Percentiles rank a stretch among this genome's conserved stretches.
Evolutionary conservation across 2,797 vertebrate species (phyloP).

Genomic region (Girardinus metallicus): DNA sequence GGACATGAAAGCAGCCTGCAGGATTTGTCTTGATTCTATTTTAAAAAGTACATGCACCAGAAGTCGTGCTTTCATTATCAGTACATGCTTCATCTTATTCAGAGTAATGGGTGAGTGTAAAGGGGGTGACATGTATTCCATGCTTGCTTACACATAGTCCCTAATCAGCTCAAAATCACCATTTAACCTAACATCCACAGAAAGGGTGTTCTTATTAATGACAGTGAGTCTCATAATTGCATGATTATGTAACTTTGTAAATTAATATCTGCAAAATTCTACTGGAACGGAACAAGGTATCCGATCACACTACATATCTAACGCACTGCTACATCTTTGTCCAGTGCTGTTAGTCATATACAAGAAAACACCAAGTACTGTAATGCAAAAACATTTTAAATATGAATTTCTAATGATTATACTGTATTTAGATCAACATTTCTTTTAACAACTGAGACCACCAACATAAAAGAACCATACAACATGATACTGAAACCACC

Average conservation of each 20-base stretch:
- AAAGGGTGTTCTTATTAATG: background rate
- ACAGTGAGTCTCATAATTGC: background rate
- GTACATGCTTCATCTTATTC: background rate
- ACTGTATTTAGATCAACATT: background rate
- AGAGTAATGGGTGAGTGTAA: background rate
- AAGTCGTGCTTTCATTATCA: background rate
- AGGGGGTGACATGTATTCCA: background rate
- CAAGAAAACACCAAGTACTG: background rate
- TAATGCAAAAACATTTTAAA: background rate
- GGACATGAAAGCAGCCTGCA: slow-evolving; percentile 46
- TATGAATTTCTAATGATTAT: background rate
- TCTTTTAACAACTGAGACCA: background rate
- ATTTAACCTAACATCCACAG: background rate
- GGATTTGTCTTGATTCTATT: background rate
- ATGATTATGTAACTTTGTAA: background rate
- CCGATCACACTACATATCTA: background rate
- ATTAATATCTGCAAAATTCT: background rate
- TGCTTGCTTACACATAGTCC: background rate
- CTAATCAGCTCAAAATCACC: background rate
- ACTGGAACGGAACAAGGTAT: background rate
- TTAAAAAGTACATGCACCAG: background rate
- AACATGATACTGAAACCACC: background rate
- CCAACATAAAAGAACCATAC: background rate
- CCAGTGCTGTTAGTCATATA: background rate
- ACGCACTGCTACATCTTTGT: background rate